These are phyloP conservation scores for Trichomycterus rosablanca DNA, from an alignment of 2,113 vertebrate species.

Conservation along the genomic window DNA sequence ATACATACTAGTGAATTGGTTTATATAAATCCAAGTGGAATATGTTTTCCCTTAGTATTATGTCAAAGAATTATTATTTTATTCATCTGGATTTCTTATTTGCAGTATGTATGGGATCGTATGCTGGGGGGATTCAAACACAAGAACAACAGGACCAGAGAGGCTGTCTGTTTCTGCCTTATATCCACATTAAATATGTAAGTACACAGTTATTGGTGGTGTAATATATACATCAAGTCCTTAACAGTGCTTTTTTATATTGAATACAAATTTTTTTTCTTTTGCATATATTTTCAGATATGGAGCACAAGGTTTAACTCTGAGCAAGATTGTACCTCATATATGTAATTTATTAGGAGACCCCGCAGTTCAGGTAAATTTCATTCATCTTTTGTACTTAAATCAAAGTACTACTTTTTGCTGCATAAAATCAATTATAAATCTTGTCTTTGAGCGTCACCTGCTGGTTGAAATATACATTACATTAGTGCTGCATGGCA, in stretches of 20 bases:
- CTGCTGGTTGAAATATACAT: slow-evolving; percentile 13
- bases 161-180: slow-evolving; percentile 93
- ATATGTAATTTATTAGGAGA: slow-evolving; percentile 97
- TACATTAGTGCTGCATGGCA: neutral
- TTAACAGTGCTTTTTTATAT: neutral
- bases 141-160: slow-evolving; percentile 91
- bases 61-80: too few species aligned
- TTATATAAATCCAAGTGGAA: neutral
- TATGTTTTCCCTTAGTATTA: too few species aligned
- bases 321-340: slow-evolving; percentile 97
- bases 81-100: too few species aligned
- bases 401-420: neutral
- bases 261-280: neutral
- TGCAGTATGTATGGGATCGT: slow-evolving; percentile 91
- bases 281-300: slow-evolving; percentile 67
- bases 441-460: neutral
- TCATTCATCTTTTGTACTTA: slow-evolving; percentile 24
- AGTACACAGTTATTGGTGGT: slow-evolving; percentile 56
- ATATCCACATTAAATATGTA: slow-evolving; percentile 88
- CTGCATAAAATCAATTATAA: neutral
- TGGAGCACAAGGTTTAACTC: slow-evolving; percentile 92
- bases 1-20: too few species aligned
- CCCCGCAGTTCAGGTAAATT: slow-evolving; percentile 86
- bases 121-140: slow-evolving; percentile 96
- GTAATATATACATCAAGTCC: neutral